Evolutionary conservation across 2,888 invertebrate species (phyloP).

Genomic region (Hyles lineata): DNA sequence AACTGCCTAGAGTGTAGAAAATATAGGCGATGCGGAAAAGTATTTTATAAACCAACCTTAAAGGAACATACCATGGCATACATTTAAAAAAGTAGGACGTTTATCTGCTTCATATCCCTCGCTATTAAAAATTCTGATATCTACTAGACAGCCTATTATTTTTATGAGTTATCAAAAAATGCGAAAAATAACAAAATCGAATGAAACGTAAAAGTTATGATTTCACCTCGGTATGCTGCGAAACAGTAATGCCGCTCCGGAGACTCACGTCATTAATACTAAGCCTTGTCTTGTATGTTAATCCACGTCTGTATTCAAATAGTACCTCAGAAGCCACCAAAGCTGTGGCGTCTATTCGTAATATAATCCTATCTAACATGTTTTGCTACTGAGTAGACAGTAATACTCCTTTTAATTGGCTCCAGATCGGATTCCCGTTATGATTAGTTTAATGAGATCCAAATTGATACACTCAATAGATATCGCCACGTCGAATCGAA

Average conservation of each 20-base stretch:
- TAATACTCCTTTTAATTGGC: slow-evolving; percentile 43
- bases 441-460: slow-evolving; percentile 53
- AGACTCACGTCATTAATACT: no score
- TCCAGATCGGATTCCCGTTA: slow-evolving; percentile 45
- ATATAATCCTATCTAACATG: slow-evolving; percentile 14
- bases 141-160: no score
- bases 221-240: no score
- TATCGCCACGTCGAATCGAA: slow-evolving; percentile 42
- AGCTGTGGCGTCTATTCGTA: background rate
- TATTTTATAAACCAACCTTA: background rate
- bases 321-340: background rate
- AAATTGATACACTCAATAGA: slow-evolving; percentile 50
- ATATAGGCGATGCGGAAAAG: background rate
- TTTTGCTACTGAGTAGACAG: slow-evolving; percentile 23
- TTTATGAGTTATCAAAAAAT: no score
- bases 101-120: no score
- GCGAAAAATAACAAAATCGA: no score
- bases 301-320: background rate
- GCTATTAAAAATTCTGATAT: no score
- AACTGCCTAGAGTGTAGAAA: background rate
- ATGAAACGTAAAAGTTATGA: no score
- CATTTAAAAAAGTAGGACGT: no score
- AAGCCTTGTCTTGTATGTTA: background rate
- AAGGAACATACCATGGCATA: background rate
- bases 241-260: no score